Evolutionary conservation across 2,113 vertebrate genomes (phyloP).

Genomic region (Coptodon rendalli): DNA sequence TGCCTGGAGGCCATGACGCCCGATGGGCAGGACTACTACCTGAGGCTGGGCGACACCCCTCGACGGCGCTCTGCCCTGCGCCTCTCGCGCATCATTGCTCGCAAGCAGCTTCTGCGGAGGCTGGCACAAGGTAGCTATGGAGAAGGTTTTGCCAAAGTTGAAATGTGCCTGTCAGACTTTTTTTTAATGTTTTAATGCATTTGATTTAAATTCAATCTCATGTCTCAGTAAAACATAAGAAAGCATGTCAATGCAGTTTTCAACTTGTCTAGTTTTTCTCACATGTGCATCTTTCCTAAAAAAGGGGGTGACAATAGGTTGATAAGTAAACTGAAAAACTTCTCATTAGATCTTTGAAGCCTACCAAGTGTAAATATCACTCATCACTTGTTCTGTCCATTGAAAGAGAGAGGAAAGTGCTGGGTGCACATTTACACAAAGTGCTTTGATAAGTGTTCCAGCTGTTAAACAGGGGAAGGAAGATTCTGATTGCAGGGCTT

Average conservation of each 20-base stretch:
- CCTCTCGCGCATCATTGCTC: conserved; percentile 68
- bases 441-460: background rate
- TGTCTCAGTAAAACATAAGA: background rate
- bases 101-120: conserved; percentile 62
- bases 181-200: background rate
- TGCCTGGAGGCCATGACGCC: conserved; percentile 64
- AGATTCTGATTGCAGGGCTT: background rate
- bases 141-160: background rate
- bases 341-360: background rate
- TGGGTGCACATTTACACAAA: background rate
- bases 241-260: background rate
- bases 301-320: background rate
- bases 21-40: conserved; percentile 61
- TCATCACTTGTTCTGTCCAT: background rate
- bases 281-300: background rate
- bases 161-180: no score
- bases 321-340: background rate
- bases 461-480: background rate
- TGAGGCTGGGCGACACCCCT: conserved; percentile 62
- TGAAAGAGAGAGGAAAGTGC: background rate
- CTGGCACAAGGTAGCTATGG: conserved; percentile 63
- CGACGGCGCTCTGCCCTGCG: conserved; percentile 64
- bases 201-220: background rate
- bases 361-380: background rate
- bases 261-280: background rate